Evolutionary conservation across 2,113 vertebrate genomes (phyloP).

Genomic region (Cichladusa arquata): DNA sequence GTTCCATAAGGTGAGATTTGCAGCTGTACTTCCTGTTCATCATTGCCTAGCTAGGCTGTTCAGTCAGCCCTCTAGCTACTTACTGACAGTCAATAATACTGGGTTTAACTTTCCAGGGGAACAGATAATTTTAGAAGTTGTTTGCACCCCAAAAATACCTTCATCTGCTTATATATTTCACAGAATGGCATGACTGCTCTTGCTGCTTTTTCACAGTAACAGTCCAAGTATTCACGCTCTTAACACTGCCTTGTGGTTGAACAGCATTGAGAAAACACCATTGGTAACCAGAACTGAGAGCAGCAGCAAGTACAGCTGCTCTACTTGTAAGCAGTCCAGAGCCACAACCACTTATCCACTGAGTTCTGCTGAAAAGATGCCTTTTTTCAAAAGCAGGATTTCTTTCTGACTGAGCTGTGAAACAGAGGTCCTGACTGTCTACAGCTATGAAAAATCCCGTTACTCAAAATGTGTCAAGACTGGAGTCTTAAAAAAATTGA

Average conservation of each 20-base stretch:
- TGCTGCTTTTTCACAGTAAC: neutral
- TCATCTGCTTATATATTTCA: neutral
- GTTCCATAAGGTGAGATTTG: neutral
- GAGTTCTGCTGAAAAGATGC: neutral
- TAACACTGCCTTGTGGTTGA: neutral
- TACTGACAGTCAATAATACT: neutral
- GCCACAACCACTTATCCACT: neutral
- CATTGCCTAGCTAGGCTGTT: neutral
- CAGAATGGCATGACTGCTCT: neutral
- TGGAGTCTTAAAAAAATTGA: neutral
- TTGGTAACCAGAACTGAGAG: neutral
- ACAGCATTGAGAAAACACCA: neutral
- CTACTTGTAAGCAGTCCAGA: neutral
- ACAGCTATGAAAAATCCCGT: neutral
- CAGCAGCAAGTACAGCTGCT: neutral
- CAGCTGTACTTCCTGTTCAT: neutral
- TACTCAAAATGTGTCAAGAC: neutral
- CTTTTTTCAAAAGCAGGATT: neutral
- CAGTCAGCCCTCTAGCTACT: neutral
- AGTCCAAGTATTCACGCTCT: neutral
- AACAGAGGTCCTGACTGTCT: neutral
- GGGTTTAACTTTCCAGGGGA: neutral
- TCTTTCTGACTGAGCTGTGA: neutral
- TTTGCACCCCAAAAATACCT: neutral
- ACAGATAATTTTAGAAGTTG: neutral